phyloP scores from a whole-genome alignment of 2,888 invertebrate species.

The Lasioglossum pauxillum region DNA sequence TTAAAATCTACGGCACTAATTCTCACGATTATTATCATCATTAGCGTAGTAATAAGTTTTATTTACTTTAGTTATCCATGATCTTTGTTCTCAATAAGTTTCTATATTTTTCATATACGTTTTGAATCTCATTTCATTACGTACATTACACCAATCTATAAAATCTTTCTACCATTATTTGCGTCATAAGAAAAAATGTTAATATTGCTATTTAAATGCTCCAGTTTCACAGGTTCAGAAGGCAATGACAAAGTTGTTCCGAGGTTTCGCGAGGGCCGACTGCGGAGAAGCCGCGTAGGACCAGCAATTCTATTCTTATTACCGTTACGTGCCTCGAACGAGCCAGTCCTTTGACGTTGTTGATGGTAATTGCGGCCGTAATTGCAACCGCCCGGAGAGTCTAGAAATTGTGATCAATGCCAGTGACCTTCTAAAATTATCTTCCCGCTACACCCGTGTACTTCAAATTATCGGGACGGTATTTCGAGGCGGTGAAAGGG shows the following conservation, averaged over 20 bases:
- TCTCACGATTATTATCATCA: background rate
- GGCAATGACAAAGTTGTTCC: background rate
- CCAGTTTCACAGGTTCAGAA: background rate
- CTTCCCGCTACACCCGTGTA: background rate
- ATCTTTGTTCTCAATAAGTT: too few relatives aligned
- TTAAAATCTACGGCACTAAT: background rate
- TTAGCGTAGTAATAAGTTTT: too few relatives aligned
- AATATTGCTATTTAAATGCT: background rate
- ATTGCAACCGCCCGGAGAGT: conserved; percentile 38
- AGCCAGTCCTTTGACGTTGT: conserved; percentile 49
- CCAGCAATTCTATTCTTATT: background rate
- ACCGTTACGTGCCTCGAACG: background rate
- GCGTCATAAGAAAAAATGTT: background rate
- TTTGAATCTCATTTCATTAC: background rate
- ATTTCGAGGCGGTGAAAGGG: background rate
- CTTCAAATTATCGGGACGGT: background rate
- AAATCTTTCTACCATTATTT: background rate
- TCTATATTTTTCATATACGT: too few relatives aligned
- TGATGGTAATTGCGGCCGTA: conserved; percentile 53
- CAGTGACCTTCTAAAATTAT: background rate
- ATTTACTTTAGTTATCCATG: too few relatives aligned
- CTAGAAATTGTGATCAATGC: background rate
- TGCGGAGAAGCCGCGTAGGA: background rate
- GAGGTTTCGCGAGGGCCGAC: background rate
- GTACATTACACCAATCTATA: background rate